Percentiles rank a stretch among this genome's conserved stretches.
Conservation (phyloP, 2,888 invertebrate species). For the Cetonia aurata region DNA sequence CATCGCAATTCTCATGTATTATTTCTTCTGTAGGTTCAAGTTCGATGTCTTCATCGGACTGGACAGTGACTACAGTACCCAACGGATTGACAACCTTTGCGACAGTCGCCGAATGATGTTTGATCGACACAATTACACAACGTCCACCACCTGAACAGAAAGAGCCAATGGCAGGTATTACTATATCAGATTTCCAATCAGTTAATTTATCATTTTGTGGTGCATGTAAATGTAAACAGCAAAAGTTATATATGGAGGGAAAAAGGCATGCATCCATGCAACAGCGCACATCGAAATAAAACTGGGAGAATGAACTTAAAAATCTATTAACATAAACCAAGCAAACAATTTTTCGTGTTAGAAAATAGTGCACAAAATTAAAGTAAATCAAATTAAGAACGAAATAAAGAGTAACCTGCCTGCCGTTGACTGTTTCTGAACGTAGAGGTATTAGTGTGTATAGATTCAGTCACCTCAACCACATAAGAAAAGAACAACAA, state of each 20-base stretch:
- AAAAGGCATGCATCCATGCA: conserved; percentile 50
- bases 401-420: conserved; percentile 56
- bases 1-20: conserved; percentile 75
- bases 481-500: conserved; percentile 11
- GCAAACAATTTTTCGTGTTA: conserved; percentile 17
- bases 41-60: conserved; percentile 65
- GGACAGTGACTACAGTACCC: conserved; percentile 76
- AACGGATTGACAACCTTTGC: conserved; percentile 82
- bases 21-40: conserved; percentile 58
- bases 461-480: conserved; percentile 23
- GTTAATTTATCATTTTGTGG: conserved; percentile 25
- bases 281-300: conserved; percentile 23
- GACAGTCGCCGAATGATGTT: conserved; percentile 67
- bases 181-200: conserved; percentile 50
- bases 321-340: conserved; percentile 12
- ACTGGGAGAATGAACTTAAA: conserved; percentile 14
- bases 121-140: conserved; percentile 66
- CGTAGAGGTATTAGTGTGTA: conserved; percentile 48
- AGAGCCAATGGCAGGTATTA: conserved; percentile 86
- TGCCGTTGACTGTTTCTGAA: conserved; percentile 66
- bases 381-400: conserved; percentile 43
- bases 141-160: conserved; percentile 81
- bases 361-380: conserved; percentile 50
- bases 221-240: conserved; percentile 10
- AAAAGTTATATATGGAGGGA: conserved; percentile 25